Percentiles rank a stretch among this genome's conserved stretches.
phyloP scores from a whole-genome alignment of 2,113 vertebrate species.

The Mormyrus iriodes region DNA sequence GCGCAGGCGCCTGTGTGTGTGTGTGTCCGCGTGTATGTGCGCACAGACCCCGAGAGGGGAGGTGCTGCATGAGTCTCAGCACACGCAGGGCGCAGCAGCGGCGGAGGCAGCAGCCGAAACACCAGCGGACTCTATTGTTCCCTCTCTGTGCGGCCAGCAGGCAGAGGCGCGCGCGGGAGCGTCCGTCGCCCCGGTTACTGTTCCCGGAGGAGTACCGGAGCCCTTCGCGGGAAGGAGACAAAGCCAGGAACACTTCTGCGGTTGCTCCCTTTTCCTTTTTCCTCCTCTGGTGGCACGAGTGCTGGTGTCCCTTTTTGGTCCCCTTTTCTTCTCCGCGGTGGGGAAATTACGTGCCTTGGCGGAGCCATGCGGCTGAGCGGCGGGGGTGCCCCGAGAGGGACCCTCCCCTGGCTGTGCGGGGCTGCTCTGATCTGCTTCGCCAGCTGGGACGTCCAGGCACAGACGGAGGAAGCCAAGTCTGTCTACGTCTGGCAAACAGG shows the following conservation, averaged over 20 bases:
- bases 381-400: slow-evolving; percentile 33
- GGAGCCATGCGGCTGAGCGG: slow-evolving; percentile 50
- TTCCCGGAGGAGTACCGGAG: slow-evolving; percentile 21
- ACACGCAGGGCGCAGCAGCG: slow-evolving; percentile 37
- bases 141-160: not conserved
- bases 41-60: slow-evolving; percentile 18
- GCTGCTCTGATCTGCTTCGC: slow-evolving; percentile 40
- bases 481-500: slow-evolving; percentile 68
- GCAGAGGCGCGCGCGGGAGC: not conserved
- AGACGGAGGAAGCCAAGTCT: slow-evolving; percentile 54
- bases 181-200: slow-evolving; percentile 26
- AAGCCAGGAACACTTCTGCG: slow-evolving; percentile 8
- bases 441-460: slow-evolving; percentile 46
- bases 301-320: not conserved
- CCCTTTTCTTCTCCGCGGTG: slow-evolving; percentile 8
- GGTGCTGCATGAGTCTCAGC: not conserved
- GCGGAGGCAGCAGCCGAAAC: slow-evolving; percentile 15
- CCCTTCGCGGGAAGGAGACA: not conserved
- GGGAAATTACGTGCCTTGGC: slow-evolving; percentile 38
- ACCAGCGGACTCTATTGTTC: slow-evolving; percentile 23
- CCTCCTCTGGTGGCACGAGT: not conserved
- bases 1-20: not conserved
- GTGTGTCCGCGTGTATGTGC: slow-evolving; percentile 3
- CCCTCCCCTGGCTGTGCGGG: slow-evolving; percentile 44
- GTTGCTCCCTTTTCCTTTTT: not conserved